Percentiles rank a stretch among this genome's conserved stretches.
Evolutionary conservation across 2,888 invertebrate genomes (phyloP).

Genomic region (Diarsia rubi): DNA sequence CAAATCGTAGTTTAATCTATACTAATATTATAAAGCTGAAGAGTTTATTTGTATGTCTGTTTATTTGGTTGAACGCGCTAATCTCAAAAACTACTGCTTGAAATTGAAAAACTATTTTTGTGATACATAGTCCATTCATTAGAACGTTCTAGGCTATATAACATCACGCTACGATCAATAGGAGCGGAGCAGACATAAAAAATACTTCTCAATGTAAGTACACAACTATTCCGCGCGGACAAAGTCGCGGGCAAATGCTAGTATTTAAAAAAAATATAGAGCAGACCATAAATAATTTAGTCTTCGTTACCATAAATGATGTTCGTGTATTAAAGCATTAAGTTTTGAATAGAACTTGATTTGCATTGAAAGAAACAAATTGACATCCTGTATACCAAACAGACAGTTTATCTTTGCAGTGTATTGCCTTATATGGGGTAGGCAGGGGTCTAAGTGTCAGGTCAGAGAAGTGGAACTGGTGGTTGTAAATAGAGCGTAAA

Average conservation of each 20-base stretch:
- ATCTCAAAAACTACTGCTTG: no score
- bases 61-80: no score
- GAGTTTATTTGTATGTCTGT: no score
- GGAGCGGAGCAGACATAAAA: no score
- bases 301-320: conserved; percentile 51
- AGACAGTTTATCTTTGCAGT: conserved; percentile 47
- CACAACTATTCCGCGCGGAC: no score
- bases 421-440: conserved; percentile 38
- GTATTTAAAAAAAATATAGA: neutral
- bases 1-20: neutral
- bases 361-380: conserved; percentile 64
- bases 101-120: no score
- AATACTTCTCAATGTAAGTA: no score
- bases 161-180: no score
- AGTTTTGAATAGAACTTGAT: conserved; percentile 57
- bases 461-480: conserved; percentile 1
- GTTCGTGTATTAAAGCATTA: conserved; percentile 42
- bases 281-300: conserved; percentile 50
- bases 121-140: no score
- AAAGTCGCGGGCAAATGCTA: no score
- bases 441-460: conserved; percentile 37
- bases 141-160: no score
- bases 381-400: conserved; percentile 43
- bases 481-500: conserved; percentile 17
- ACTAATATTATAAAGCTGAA: no score